Conservation (phyloP, 2,888 invertebrate genomes). For the Nymphalis urticae region DNA sequence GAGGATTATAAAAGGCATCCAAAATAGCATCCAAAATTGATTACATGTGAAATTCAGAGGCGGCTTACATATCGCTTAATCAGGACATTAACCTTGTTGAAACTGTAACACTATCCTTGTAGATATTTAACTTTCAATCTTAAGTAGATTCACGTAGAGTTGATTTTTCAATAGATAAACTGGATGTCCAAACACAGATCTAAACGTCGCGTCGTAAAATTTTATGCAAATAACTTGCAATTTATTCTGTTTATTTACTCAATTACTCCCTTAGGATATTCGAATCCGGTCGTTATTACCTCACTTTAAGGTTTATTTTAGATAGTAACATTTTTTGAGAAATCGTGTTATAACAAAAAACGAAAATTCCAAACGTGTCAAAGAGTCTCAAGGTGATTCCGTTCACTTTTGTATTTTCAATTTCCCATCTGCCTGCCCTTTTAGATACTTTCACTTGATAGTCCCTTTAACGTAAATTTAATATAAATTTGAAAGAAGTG, state of each 20-base stretch:
- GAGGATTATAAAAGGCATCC: background rate
- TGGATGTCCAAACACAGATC: conserved; percentile 26
- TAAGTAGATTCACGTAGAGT: conserved; percentile 3
- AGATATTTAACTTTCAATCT: conserved; percentile 1
- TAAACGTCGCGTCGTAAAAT: conserved; percentile 50
- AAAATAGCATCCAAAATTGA: conserved; percentile 1
- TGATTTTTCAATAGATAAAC: conserved; percentile 7
- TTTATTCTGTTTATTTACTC: conserved; percentile 58
- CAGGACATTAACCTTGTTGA: conserved; percentile 3
- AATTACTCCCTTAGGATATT: conserved; percentile 48
- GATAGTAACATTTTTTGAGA: background rate
- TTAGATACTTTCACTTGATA: conserved; percentile 24
- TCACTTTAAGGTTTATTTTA: conserved; percentile 15
- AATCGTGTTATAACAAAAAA: conserved; percentile 14
- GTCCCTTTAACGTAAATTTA: conserved; percentile 21
- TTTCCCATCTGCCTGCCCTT: conserved; percentile 22
- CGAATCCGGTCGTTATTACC: conserved; percentile 9
- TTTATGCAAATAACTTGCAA: conserved; percentile 58
- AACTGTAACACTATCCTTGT: too few species aligned
- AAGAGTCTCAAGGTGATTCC: conserved; percentile 25
- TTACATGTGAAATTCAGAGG: conserved; percentile 6
- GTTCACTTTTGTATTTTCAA: conserved; percentile 31
- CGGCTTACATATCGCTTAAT: conserved; percentile 9
- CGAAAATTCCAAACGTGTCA: conserved; percentile 22
- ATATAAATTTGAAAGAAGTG: conserved; percentile 12